Evolutionary conservation across 92 coral and sea anemone genomes (phyloP).

Genomic region (Chrysogorgia sp.): DNA sequence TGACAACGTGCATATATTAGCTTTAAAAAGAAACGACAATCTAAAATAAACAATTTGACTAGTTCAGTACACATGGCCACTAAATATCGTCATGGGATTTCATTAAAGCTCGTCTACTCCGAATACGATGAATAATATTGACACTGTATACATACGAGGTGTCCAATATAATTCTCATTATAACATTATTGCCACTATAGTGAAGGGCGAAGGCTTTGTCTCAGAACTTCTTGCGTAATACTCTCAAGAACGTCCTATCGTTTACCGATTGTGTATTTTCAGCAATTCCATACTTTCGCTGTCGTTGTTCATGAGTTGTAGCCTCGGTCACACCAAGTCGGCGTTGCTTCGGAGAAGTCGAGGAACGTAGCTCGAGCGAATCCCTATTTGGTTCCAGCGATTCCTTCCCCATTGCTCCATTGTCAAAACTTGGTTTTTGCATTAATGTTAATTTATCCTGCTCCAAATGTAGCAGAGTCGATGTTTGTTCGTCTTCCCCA

Average conservation of each 20-base stretch:
- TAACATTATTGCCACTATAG: no score
- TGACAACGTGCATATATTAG: no score
- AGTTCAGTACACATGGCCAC: no score
- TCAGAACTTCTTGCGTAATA: constrained; percentile 30
- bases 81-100: no score
- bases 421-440: constrained; percentile 7
- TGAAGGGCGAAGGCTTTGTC: not conserved
- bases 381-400: not conserved
- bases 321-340: constrained; percentile 19
- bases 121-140: no score
- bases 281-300: constrained; percentile 16
- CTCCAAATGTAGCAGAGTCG: constrained; percentile 1
- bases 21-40: no score
- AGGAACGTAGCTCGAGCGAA: not conserved
- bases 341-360: constrained; percentile 18
- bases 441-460: constrained; percentile 9
- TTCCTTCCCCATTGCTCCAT: not conserved
- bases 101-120: no score
- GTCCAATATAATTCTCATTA: no score
- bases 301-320: not conserved
- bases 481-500: not conserved
- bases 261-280: constrained; percentile 27
- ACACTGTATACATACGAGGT: no score
- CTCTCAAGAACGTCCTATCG: constrained; percentile 35
- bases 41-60: no score